Conservation (phyloP, 2,113 vertebrate species). For the Nyctibius bracteatus region DNA sequence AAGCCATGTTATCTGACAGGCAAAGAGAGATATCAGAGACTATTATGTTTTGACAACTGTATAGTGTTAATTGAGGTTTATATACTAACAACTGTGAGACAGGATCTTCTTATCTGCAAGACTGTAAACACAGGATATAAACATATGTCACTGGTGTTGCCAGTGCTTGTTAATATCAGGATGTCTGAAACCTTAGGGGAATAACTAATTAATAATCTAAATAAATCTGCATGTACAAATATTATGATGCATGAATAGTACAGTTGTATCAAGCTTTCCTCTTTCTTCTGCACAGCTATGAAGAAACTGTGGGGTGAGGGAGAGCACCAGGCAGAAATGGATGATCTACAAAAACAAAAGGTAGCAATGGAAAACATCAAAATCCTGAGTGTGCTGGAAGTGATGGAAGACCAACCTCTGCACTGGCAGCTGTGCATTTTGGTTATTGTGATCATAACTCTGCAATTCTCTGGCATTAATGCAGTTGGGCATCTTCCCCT, state of each 20-base stretch:
- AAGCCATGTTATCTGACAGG: neutral
- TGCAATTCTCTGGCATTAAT: conserved; percentile 69
- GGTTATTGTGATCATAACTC: conserved; percentile 30
- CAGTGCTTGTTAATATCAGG: neutral
- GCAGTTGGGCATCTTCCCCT: conserved; percentile 10
- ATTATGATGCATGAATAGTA: neutral
- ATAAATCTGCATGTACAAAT: neutral
- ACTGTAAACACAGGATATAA: neutral
- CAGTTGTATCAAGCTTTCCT: neutral
- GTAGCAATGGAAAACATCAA: conserved; percentile 24
- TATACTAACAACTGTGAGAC: neutral
- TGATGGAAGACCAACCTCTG: conserved; percentile 51
- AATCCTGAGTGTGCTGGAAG: conserved; percentile 50
- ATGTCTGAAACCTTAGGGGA: neutral
- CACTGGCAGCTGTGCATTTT: conserved; percentile 65
- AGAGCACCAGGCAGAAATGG: conserved; percentile 57
- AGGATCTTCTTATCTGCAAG: neutral
- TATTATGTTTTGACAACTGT: neutral
- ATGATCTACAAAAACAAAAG: conserved; percentile 58
- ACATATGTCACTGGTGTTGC: neutral
- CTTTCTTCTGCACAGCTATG: conserved; percentile 37
- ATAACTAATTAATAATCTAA: neutral
- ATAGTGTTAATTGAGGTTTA: neutral
- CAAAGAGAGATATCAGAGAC: neutral
- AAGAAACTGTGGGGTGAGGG: conserved; percentile 69